Percentiles rank a stretch among this genome's conserved stretches.
These are phyloP conservation scores for Lethenteron camtschaticum DNA, from an alignment of 2,113 vertebrate genomes.

Conservation along the genomic window DNA sequence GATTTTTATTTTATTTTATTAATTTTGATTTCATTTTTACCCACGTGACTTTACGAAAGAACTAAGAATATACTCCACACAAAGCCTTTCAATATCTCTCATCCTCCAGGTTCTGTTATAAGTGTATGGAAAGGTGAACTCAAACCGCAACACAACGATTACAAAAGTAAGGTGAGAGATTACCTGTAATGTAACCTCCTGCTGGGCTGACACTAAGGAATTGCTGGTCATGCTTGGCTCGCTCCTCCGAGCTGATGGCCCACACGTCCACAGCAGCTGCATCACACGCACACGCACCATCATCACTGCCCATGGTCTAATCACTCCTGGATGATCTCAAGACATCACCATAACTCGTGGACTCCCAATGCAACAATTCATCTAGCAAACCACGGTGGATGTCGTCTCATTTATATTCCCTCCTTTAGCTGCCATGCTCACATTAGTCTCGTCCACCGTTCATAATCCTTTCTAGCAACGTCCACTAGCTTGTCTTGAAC, in stretches of 20 bases:
- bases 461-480: too few species aligned
- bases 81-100: not conserved
- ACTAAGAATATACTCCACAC: not conserved
- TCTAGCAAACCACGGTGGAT: not conserved
- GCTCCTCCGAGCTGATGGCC: slow-evolving; percentile 78
- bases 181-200: slow-evolving; percentile 27
- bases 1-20: too few species aligned
- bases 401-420: not conserved
- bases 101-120: not conserved
- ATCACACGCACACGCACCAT: not conserved
- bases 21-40: too few species aligned
- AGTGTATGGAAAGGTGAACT: not conserved
- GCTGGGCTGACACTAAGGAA: slow-evolving; percentile 78
- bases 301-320: not conserved
- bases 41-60: too few species aligned
- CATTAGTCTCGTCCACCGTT: too few species aligned
- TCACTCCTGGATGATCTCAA: not conserved
- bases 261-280: slow-evolving; percentile 48
- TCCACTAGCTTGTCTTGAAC: too few species aligned
- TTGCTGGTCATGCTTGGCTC: slow-evolving; percentile 93
- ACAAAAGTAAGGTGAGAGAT: not conserved
- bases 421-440: too few species aligned
- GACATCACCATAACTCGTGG: not conserved
- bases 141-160: not conserved
- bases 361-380: not conserved